Evolutionary conservation across 2,888 invertebrate species (phyloP).

Genomic region (Harpagoxenus sublaevis): DNA sequence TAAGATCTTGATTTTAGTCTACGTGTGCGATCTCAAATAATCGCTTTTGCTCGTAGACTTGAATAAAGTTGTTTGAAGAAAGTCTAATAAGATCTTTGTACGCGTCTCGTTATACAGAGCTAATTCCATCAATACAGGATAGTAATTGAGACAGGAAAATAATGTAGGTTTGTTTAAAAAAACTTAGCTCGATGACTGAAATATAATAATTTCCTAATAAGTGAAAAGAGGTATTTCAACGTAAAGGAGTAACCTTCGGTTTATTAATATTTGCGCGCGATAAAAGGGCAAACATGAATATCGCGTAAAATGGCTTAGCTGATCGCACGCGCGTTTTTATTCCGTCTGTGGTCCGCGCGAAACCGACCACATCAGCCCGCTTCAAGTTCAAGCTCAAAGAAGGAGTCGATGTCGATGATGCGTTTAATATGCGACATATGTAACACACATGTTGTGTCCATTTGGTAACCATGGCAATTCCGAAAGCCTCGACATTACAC

Average conservation of each 20-base stretch:
- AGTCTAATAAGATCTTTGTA: not conserved
- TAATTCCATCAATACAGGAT: not conserved
- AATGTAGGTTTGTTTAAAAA: not conserved
- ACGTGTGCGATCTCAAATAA: not conserved
- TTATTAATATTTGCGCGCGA: constrained; percentile 3
- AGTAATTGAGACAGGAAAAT: not conserved
- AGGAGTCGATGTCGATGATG: constrained; percentile 33
- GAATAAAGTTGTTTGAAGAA: not conserved
- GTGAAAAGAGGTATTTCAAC: not conserved
- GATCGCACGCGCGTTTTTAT: constrained; percentile 30
- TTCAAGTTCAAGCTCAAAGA: constrained; percentile 52
- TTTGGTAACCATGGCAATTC: constrained; percentile 77
- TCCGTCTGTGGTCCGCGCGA: not conserved
- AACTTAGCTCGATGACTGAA: not conserved
- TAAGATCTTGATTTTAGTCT: not conserved
- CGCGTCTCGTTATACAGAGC: not conserved
- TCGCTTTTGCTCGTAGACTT: not conserved
- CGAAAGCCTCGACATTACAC: constrained; percentile 67
- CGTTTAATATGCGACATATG: constrained; percentile 45
- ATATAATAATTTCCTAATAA: not conserved
- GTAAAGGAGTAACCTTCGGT: not conserved
- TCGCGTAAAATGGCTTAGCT: not conserved
- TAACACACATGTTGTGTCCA: constrained; percentile 70
- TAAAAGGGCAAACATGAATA: not conserved
- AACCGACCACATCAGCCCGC: constrained; percentile 1